Evolutionary conservation across 2,113 vertebrate genomes (phyloP).

Genomic region (Falcunculus frontatus): DNA sequence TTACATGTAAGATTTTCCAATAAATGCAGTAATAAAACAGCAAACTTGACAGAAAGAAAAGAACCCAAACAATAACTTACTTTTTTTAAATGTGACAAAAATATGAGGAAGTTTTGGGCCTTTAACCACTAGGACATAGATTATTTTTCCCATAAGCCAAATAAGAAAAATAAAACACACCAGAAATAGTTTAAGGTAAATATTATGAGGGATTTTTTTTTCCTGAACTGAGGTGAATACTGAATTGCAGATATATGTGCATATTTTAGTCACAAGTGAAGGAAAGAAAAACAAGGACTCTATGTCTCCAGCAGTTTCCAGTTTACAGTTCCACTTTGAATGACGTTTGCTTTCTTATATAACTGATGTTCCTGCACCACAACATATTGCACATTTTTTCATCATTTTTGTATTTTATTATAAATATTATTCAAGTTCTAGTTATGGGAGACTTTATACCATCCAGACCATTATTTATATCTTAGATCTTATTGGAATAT

Average conservation of each 20-base stretch:
- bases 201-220: not conserved
- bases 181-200: not conserved
- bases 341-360: not conserved
- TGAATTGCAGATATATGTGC: not conserved
- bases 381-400: not conserved
- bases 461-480: not conserved
- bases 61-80: not conserved
- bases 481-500: not conserved
- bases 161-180: not conserved
- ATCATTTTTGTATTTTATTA: not conserved
- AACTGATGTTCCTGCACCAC: not conserved
- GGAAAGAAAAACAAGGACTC: not conserved
- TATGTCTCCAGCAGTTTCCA: not conserved
- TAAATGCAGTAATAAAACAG: not conserved
- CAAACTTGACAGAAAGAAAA: not conserved
- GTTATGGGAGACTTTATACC: not conserved
- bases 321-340: not conserved
- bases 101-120: not conserved
- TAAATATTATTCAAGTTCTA: not conserved
- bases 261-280: not conserved
- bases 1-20: not conserved
- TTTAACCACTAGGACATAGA: not conserved
- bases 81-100: not conserved
- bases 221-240: not conserved
- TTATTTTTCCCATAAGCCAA: not conserved